These are phyloP conservation scores for Galeruca laticollis DNA, from an alignment of 2,888 invertebrate species.

Conservation along the genomic window DNA sequence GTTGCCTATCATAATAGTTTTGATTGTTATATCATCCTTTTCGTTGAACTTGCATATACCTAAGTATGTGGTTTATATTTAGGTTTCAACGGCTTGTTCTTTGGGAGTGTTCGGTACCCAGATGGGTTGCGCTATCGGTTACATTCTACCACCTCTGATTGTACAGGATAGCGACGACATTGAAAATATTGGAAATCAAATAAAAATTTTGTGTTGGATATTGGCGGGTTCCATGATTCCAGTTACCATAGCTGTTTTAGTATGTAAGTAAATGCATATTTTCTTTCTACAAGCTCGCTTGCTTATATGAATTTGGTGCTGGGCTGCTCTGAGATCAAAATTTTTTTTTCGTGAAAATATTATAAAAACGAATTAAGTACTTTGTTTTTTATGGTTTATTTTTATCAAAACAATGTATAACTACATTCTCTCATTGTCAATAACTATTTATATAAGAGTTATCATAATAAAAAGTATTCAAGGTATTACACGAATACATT, in stretches of 20 bases:
- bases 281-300: too few relatives aligned
- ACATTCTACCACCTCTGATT: conserved; percentile 75
- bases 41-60: background rate
- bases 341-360: too few relatives aligned
- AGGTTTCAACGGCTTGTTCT: conserved; percentile 75
- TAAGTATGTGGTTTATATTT: conserved; percentile 40
- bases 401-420: too few relatives aligned
- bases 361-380: too few relatives aligned
- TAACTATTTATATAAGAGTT: too few relatives aligned
- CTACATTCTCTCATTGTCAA: too few relatives aligned
- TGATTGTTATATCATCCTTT: background rate
- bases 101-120: conserved; percentile 81
- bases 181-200: conserved; percentile 59
- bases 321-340: too few relatives aligned
- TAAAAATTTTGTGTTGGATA: conserved; percentile 69
- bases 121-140: conserved; percentile 77
- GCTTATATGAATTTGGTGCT: too few relatives aligned
- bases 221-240: conserved; percentile 70
- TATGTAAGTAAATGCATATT: conserved; percentile 46
- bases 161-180: conserved; percentile 58
- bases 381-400: too few relatives aligned
- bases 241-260: conserved; percentile 56
- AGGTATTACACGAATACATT: too few relatives aligned
- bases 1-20: too few relatives aligned
- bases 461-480: too few relatives aligned